Conservation (phyloP, 2,797 vertebrate genomes). For the Protosalanx chinensis region DNA sequence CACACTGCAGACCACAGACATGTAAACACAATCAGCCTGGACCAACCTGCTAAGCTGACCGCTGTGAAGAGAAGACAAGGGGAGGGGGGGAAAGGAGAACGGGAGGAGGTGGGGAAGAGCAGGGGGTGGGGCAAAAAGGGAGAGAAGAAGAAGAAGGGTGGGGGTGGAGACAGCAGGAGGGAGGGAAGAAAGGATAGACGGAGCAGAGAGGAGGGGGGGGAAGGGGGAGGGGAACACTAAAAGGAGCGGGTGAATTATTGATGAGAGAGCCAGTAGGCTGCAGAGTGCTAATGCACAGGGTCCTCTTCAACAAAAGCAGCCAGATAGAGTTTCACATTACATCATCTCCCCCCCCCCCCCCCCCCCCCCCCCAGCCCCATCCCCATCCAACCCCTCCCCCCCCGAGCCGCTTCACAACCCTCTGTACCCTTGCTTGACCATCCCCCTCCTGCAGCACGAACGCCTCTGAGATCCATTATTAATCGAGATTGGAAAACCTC, state of each 20-base stretch:
- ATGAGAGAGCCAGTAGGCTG: conserved; percentile 78
- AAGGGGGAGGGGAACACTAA: conserved; percentile 74
- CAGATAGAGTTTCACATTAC: conserved; percentile 81
- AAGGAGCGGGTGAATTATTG: conserved; percentile 86
- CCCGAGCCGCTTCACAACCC: not conserved
- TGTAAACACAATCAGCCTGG: not conserved
- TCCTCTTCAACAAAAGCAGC: conserved; percentile 58
- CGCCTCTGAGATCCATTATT: conserved; percentile 61
- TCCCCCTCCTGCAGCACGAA: conserved; percentile 20
- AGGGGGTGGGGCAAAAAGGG: conserved; percentile 26
- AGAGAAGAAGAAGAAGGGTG: conserved; percentile 29
- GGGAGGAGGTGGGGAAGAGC: not conserved
- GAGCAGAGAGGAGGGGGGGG: conserved; percentile 45
- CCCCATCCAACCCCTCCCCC: conserved; percentile 14
- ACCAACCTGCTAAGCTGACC: not conserved
- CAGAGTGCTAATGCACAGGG: conserved; percentile 68
- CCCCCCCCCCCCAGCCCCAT: conserved; percentile 27
- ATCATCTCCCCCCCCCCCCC: conserved; percentile 60
- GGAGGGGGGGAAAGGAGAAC: too few species aligned
- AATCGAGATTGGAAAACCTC: conserved; percentile 43
- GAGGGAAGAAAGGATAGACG: conserved; percentile 23
- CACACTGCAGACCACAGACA: not conserved
- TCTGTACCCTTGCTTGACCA: not conserved
- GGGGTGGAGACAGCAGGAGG: conserved; percentile 27
- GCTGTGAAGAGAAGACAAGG: not conserved